These are phyloP conservation scores for Anisognathus igniventris DNA, from an alignment of 2,797 vertebrate species.

Conservation along the genomic window DNA sequence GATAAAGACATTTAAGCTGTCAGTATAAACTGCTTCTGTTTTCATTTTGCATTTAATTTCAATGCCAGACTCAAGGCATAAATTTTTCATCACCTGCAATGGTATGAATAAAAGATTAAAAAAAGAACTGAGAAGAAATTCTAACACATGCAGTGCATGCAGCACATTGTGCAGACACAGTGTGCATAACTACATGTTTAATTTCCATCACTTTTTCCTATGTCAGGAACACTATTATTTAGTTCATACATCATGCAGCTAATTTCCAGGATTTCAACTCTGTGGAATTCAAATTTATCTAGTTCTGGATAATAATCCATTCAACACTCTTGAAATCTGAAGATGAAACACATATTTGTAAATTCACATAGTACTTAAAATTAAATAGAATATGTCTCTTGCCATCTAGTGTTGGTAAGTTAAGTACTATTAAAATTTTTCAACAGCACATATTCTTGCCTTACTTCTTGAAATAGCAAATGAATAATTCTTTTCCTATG, in stretches of 20 bases:
- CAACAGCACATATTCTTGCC: conserved; percentile 48
- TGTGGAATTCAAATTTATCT: conserved; percentile 65
- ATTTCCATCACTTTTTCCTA: conserved; percentile 80
- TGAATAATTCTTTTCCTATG: conserved; percentile 52
- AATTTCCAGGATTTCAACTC: conserved; percentile 72
- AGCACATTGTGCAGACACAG: conserved; percentile 84
- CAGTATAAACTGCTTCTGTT: conserved; percentile 99
- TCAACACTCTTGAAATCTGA: conserved; percentile 51
- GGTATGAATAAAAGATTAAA: conserved; percentile 99
- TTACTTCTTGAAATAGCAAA: conserved; percentile 42
- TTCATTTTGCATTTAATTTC: conserved; percentile 99
- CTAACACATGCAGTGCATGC: conserved; percentile 88
- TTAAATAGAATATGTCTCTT: conserved; percentile 57
- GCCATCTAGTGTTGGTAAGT: conserved; percentile 54
- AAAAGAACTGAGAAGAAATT: conserved; percentile 92
- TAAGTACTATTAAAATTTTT: conserved; percentile 58
- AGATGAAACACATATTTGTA: conserved; percentile 35
- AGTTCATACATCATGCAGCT: conserved; percentile 75
- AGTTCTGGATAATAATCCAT: conserved; percentile 62
- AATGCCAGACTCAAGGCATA: conserved; percentile 99
- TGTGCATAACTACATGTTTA: conserved; percentile 89
- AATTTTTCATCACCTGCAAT: conserved; percentile 99
- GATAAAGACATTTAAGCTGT: conserved; percentile 99
- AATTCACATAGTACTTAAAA: conserved; percentile 49
- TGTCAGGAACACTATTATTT: conserved; percentile 80